Conservation (phyloP, 2,113 vertebrate genomes). For the Callionymus lyra region DNA sequence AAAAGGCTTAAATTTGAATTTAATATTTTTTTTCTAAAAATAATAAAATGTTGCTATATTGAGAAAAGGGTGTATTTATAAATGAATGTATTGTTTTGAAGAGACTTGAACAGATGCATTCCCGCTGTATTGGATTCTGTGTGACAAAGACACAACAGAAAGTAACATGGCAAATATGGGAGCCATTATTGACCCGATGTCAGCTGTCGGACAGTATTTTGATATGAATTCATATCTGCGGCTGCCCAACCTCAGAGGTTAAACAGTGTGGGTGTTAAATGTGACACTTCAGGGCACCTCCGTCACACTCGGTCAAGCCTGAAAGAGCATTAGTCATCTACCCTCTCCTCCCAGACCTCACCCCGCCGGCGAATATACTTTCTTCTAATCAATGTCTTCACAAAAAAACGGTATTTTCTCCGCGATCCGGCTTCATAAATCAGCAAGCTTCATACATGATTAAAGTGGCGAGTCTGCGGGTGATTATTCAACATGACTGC, state of each 20-base stretch:
- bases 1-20: no score
- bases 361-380: conserved; percentile 43
- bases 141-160: no score
- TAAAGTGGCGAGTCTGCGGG: conserved; percentile 25
- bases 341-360: conserved; percentile 21
- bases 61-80: no score
- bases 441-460: conserved; percentile 37
- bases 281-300: conserved; percentile 39
- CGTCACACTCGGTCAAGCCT: conserved; percentile 30
- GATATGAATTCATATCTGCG: conserved; percentile 10
- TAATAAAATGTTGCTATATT: no score
- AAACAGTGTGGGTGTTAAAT: conserved; percentile 28
- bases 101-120: no score
- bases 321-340: conserved; percentile 44
- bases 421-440: conserved; percentile 33
- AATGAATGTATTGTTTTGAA: no score
- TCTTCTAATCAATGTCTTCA: conserved; percentile 22
- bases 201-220: no score
- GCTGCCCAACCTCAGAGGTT: conserved; percentile 6
- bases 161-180: no score
- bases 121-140: no score
- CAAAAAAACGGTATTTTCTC: conserved; percentile 23
- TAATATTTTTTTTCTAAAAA: no score
- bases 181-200: no score
- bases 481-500: conserved; percentile 32